phyloP scores from a whole-genome alignment of 2,888 invertebrate species.

The Xylocampa areola region DNA sequence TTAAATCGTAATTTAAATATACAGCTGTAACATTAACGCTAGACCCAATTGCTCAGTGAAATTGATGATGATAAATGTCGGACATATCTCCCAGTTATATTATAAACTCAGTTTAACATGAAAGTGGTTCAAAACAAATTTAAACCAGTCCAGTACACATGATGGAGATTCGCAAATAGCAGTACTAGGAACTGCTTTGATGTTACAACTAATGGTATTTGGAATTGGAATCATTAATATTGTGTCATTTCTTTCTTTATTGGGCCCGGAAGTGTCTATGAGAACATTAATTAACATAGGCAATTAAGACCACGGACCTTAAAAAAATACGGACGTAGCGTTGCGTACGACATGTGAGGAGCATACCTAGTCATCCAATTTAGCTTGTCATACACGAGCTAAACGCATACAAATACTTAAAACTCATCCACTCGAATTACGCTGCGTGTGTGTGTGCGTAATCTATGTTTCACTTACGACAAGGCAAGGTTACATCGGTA shows the following conservation, averaged over 20 bases:
- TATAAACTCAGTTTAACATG: constrained; percentile 26
- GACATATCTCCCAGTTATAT: constrained; percentile 20
- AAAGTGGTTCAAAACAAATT: constrained; percentile 47
- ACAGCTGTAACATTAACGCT: constrained; percentile 29
- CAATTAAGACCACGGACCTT: too few relatives aligned
- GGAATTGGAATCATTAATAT: constrained; percentile 32
- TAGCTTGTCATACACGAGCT: too few relatives aligned
- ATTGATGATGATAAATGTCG: constrained; percentile 42
- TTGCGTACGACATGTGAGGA: too few relatives aligned
- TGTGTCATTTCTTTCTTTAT: constrained; percentile 13
- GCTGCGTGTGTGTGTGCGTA: too few relatives aligned
- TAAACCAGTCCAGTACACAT: constrained; percentile 32
- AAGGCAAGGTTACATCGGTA: too few relatives aligned
- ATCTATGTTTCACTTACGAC: too few relatives aligned
- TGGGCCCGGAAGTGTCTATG: constrained; percentile 24
- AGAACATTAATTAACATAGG: too few relatives aligned
- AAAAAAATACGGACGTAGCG: too few relatives aligned
- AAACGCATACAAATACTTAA: too few relatives aligned
- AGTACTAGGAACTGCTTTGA: constrained; percentile 43
- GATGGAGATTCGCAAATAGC: constrained; percentile 25
- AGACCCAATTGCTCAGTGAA: constrained; percentile 18
- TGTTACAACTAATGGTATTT: constrained; percentile 29
- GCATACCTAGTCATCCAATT: too few relatives aligned
- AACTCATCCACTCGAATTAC: too few relatives aligned
- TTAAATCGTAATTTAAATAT: constrained; percentile 17